These are phyloP conservation scores for Aethina tumida DNA, from an alignment of 1,140 invertebrate species.

Conservation along the genomic window DNA sequence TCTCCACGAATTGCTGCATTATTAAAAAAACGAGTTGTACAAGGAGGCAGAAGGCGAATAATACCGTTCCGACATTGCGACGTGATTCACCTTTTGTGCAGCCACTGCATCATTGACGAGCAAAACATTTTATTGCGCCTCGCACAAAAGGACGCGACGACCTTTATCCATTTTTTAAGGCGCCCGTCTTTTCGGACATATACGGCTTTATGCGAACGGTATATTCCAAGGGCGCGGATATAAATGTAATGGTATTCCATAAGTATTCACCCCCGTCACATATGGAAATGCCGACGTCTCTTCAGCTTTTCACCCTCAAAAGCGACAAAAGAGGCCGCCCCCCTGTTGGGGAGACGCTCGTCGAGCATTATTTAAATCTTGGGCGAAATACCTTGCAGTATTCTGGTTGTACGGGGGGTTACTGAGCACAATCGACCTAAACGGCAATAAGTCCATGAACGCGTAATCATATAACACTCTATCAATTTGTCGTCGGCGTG, in stretches of 20 bases:
- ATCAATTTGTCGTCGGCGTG: constrained; percentile 8
- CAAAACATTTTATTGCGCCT: too few species aligned
- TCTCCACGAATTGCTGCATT: too few species aligned
- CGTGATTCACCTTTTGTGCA: too few species aligned
- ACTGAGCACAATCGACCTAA: constrained; percentile 6
- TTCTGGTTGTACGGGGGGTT: constrained; percentile 11
- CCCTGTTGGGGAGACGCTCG: constrained; percentile 10
- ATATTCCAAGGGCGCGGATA: too few species aligned
- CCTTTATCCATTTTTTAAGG: too few species aligned
- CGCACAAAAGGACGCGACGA: too few species aligned
- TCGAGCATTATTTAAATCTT: constrained; percentile 27
- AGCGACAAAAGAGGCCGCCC: constrained; percentile 19
- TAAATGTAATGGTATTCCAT: constrained; percentile 27
- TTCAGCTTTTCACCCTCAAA: constrained; percentile 14
- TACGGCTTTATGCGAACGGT: too few species aligned
- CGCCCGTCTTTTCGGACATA: too few species aligned
- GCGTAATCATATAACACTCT: constrained; percentile 8
- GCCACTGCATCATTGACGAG: too few species aligned
- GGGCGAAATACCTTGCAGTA: constrained; percentile 19
- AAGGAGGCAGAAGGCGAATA: too few species aligned
- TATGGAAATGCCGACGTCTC: constrained; percentile 23
- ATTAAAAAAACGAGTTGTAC: too few species aligned
- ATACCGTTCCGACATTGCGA: too few species aligned
- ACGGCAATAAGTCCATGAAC: constrained; percentile 12
- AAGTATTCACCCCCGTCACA: constrained; percentile 27